Conservation (phyloP, 2,888 invertebrate genomes). For the Andrena trimmerana region DNA sequence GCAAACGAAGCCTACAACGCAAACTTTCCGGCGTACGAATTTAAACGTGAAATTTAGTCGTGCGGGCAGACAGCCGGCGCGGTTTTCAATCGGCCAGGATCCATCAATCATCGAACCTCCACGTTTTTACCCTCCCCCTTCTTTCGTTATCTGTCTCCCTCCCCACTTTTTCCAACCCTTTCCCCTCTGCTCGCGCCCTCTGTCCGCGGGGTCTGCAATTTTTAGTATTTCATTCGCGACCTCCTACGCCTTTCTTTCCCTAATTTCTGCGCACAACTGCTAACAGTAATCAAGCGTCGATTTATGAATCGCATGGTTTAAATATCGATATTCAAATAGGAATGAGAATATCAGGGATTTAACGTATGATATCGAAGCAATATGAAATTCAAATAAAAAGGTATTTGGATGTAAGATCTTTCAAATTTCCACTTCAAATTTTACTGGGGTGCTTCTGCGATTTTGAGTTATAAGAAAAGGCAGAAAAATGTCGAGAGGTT, state of each 20-base stretch:
- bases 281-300: too few relatives aligned
- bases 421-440: too few relatives aligned
- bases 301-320: conserved; percentile 50
- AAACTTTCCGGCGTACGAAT: conserved; percentile 63
- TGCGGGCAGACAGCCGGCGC: conserved; percentile 63
- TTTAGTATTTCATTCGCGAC: conserved; percentile 30
- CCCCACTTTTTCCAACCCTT: neutral
- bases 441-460: too few relatives aligned
- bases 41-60: conserved; percentile 70
- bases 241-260: conserved; percentile 40
- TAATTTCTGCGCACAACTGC: conserved; percentile 45
- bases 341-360: conserved; percentile 1
- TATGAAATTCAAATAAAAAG: neutral
- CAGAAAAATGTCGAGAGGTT: too few relatives aligned
- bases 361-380: neutral
- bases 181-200: neutral
- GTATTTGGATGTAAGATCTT: too few relatives aligned
- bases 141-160: conserved; percentile 22
- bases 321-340: conserved; percentile 34
- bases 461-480: too few relatives aligned
- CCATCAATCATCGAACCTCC: conserved; percentile 75
- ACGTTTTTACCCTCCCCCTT: conserved; percentile 47
- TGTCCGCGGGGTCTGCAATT: conserved; percentile 25
- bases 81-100: conserved; percentile 75
- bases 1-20: conserved; percentile 54